Evolutionary conservation across 2,113 vertebrate genomes (phyloP), one percentile per base, ranked within the genome.

Genomic region (Desmodus rotundus): DNA sequence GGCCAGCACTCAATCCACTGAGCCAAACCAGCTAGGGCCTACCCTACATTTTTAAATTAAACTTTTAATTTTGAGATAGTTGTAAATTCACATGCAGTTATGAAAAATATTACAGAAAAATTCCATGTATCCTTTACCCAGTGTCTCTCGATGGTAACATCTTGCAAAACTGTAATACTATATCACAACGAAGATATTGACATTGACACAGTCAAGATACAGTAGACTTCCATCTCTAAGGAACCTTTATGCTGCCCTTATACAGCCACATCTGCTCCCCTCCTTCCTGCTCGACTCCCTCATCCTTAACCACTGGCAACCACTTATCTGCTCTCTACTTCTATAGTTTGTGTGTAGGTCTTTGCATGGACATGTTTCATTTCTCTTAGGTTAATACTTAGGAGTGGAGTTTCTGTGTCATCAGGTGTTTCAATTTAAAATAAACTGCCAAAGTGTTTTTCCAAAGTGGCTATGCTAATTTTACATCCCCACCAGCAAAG

Each of bases 321-420:
- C 45, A 78, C 33, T 67, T 91, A 63, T 31, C 58, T 47, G 38
- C 93, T 52, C 74, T 82, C 36, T 36, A 31, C 76, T 83, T 95
- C 87, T 70, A 6, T 82, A 76, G 81, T 56, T 90, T 38, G 45
- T 90, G 24, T 52, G 15, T 11, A 38, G 15, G 22, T 65, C 77
- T 94, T 90, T 41, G n/a, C 52, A 52, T 20, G 76, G 24, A 88
- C 54, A 54, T 74, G 33, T 78, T 84, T 78, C 41, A 7, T 95
- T 93, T 89, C 70, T 65, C 87, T 88, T 84, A 50, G 26, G 73
- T 91, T 85, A 82, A 88, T 77, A 84, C 52, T 80, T 89, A 68
- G n/a, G 56, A 90, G 72, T 76, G 68, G 52, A 93, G 86, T 65
- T 82, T 24, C 16, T 33, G 33, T 78, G 47, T 70, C 68, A 76